Evolutionary conservation across 2,797 vertebrate genomes (phyloP).

Genomic region (Threskiornis aethiopicus): DNA sequence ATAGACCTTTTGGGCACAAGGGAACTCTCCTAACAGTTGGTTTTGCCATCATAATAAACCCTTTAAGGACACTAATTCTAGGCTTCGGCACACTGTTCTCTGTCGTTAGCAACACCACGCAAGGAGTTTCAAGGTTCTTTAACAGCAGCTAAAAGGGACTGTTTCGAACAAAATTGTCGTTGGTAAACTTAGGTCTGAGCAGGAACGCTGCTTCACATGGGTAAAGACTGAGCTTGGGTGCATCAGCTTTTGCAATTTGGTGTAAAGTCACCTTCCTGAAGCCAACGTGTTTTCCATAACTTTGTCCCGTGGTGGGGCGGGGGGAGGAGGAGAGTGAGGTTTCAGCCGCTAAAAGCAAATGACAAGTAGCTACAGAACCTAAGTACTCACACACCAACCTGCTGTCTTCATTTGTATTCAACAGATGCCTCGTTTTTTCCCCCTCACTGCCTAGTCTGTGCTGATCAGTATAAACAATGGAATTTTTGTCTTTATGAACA

Average conservation of each 20-base stretch:
- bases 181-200: not conserved
- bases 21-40: conserved; percentile 6
- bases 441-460: conserved; percentile 58
- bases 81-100: not conserved
- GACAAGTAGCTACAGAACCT: conserved; percentile 41
- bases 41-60: conserved; percentile 58
- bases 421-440: conserved; percentile 40
- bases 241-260: not conserved
- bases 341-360: conserved; percentile 12
- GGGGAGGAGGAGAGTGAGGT: not conserved
- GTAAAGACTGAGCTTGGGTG: not conserved
- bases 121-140: conserved; percentile 10
- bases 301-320: not conserved
- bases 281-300: not conserved
- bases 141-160: not conserved
- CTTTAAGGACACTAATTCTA: conserved; percentile 45
- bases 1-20: conserved; percentile 13
- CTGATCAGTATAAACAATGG: conserved; percentile 71
- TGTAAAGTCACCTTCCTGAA: not conserved
- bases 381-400: conserved; percentile 40
- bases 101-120: not conserved
- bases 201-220: not conserved
- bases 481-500: conserved; percentile 69
- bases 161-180: conserved; percentile 4
- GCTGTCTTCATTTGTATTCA: conserved; percentile 75